phyloP scores from a whole-genome alignment of 2,888 invertebrate species.

The Drosophila affinis region DNA sequence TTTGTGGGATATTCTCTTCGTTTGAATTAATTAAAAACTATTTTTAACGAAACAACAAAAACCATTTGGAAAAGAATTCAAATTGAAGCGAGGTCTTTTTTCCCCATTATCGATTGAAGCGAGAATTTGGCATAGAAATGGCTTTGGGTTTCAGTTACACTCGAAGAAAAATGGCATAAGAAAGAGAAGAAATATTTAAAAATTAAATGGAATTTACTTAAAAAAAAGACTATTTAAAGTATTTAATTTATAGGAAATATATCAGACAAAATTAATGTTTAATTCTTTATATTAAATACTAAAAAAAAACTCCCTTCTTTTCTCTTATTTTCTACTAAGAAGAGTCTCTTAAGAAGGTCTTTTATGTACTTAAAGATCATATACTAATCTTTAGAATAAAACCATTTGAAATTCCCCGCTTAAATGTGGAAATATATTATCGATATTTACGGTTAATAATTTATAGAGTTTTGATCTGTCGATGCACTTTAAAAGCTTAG shows the following conservation, averaged over 20 bases:
- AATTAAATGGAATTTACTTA: too few species aligned
- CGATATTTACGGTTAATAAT: background rate
- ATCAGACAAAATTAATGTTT: too few species aligned
- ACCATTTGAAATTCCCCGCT: background rate
- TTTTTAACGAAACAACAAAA: slow-evolving; percentile 37
- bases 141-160: background rate
- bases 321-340: too few species aligned
- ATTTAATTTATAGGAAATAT: too few species aligned
- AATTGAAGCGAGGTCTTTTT: slow-evolving; percentile 15
- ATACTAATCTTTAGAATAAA: background rate
- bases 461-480: background rate
- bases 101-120: background rate
- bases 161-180: background rate
- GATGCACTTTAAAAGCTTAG: background rate
- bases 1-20: slow-evolving; percentile 42
- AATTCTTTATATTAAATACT: too few species aligned
- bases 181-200: too few species aligned
- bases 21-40: slow-evolving; percentile 69
- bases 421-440: too few species aligned
- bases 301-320: too few species aligned
- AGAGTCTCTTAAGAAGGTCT: background rate
- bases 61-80: slow-evolving; percentile 37
- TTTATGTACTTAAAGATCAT: background rate
- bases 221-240: too few species aligned
- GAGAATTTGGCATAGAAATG: background rate